These are phyloP conservation scores for Teleopsis dalmanni DNA, from an alignment of 1,140 invertebrate genomes.

Conservation along the genomic window DNA sequence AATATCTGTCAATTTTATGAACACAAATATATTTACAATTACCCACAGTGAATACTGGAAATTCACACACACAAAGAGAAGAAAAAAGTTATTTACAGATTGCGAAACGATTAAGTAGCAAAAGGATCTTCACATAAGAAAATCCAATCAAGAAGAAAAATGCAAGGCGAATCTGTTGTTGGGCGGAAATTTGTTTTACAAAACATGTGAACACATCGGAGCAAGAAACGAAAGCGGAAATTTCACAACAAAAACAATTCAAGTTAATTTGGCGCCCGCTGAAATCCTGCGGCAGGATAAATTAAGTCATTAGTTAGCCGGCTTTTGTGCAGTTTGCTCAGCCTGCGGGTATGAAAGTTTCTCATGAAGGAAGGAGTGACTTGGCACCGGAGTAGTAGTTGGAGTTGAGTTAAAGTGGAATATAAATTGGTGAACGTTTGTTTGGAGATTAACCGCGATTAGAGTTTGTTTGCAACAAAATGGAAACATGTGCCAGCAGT, in stretches of 20 bases:
- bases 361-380: not conserved
- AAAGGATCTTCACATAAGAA: not conserved
- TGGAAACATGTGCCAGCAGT: slow-evolving; percentile 12
- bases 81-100: slow-evolving; percentile 33
- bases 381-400: too few relatives aligned
- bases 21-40: too few relatives aligned
- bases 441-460: slow-evolving; percentile 45
- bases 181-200: not conserved
- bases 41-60: slow-evolving; percentile 5
- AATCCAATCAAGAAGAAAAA: not conserved
- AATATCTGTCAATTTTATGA: slow-evolving; percentile 37
- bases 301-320: slow-evolving; percentile 43
- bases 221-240: not conserved
- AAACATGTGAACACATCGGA: not conserved
- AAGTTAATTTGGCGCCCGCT: slow-evolving; percentile 43
- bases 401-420: slow-evolving; percentile 31
- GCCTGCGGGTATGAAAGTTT: not conserved
- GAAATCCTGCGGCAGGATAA: slow-evolving; percentile 44
- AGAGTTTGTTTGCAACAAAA: slow-evolving; percentile 22
- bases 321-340: not conserved
- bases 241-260: slow-evolving; percentile 10
- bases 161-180: not conserved
- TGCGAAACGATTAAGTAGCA: slow-evolving; percentile 38
- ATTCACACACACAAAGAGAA: not conserved
- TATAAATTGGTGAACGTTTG: slow-evolving; percentile 45